Evolutionary conservation across 1,140 invertebrate species (phyloP).

Genomic region (Drosophila equinoxialis): DNA sequence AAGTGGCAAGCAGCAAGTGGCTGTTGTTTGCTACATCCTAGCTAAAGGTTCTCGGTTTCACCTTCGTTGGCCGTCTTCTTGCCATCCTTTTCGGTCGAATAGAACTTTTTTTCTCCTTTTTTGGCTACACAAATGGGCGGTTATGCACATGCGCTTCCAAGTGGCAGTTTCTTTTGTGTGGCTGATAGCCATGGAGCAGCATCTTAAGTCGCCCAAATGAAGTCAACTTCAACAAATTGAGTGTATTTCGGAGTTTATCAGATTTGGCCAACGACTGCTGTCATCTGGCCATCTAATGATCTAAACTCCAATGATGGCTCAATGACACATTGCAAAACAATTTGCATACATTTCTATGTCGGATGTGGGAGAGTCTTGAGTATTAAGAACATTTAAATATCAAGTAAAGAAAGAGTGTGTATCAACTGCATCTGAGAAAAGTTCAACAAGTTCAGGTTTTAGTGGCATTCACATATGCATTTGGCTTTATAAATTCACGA

Average conservation of each 20-base stretch:
- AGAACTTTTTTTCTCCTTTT: slow-evolving; percentile 9
- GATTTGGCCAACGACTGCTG: slow-evolving; percentile 24
- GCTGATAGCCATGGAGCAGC: neutral
- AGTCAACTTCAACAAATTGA: slow-evolving; percentile 54
- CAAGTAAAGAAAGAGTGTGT: neutral
- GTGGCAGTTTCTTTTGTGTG: slow-evolving; percentile 15
- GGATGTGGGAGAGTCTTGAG: too few relatives aligned
- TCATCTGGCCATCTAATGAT: slow-evolving; percentile 4
- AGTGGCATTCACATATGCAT: slow-evolving; percentile 16
- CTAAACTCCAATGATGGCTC: slow-evolving; percentile 9
- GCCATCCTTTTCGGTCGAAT: slow-evolving; percentile 56
- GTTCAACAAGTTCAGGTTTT: slow-evolving; percentile 1
- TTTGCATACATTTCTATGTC: neutral
- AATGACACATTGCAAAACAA: slow-evolving; percentile 31
- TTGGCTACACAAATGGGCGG: slow-evolving; percentile 55
- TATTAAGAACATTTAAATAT: too few relatives aligned
- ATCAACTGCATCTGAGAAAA: neutral
- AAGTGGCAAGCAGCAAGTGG: neutral
- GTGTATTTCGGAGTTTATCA: slow-evolving; percentile 62
- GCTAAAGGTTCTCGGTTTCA: slow-evolving; percentile 59
- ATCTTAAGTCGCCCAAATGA: slow-evolving; percentile 41
- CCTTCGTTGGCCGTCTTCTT: slow-evolving; percentile 57
- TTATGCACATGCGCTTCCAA: slow-evolving; percentile 73
- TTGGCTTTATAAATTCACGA: slow-evolving; percentile 55
- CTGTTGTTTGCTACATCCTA: slow-evolving; percentile 5